Evolutionary conservation across 2,888 invertebrate genomes (phyloP).

Genomic region (Phyllotreta striolata): DNA sequence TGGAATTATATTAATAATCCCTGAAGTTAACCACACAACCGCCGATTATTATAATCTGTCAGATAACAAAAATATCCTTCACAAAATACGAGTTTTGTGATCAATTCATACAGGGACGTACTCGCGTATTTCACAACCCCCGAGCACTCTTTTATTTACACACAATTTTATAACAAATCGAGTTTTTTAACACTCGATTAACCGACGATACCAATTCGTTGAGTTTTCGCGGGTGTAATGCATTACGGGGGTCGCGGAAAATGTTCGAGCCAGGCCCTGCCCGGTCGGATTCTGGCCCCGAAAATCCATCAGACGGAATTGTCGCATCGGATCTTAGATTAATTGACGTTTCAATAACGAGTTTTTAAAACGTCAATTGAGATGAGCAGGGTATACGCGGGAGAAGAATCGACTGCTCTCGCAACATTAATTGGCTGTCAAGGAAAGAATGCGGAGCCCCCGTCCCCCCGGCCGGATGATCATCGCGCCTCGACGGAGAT

Average conservation of each 20-base stretch:
- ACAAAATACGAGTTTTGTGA: conserved; percentile 21
- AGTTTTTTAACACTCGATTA: neutral
- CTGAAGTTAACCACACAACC: conserved; percentile 23
- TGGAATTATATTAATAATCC: conserved; percentile 20
- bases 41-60: conserved; percentile 43
- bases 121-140: neutral
- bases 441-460: conserved; percentile 42
- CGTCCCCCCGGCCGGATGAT: conserved; percentile 4
- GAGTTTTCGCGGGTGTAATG: no score
- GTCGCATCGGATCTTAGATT: conserved; percentile 46
- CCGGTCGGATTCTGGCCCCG: conserved; percentile 21
- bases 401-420: conserved; percentile 48
- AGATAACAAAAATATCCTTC: conserved; percentile 37
- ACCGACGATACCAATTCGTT: no score
- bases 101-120: conserved; percentile 7
- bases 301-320: conserved; percentile 47
- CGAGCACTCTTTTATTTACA: no score
- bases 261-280: conserved; percentile 12
- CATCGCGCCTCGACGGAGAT: no score
- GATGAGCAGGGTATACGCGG: conserved; percentile 45
- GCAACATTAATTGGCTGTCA: conserved; percentile 52
- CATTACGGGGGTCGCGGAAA: no score
- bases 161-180: neutral
- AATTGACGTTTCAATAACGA: conserved; percentile 56
- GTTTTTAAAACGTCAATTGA: conserved; percentile 57